Evolutionary conservation across 2,888 invertebrate species (phyloP).

Genomic region (Uloborus plumipes): DNA sequence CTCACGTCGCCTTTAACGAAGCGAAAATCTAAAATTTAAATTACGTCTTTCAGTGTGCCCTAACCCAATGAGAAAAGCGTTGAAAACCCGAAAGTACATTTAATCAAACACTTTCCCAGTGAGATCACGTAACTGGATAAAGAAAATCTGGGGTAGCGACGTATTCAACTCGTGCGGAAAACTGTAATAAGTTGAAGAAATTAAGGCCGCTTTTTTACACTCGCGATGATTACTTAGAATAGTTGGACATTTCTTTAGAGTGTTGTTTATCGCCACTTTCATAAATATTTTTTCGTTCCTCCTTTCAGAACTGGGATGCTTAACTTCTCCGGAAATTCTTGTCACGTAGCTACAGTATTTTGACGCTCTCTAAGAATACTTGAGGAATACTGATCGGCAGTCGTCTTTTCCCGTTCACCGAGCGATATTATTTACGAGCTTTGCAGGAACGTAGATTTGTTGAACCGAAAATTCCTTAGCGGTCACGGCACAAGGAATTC

Average conservation of each 20-base stretch:
- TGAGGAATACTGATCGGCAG: constrained; percentile 38
- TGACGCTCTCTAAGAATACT: constrained; percentile 30
- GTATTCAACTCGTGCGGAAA: constrained; percentile 41
- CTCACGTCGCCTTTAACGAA: no score
- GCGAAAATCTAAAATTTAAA: no score
- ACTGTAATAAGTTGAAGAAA: constrained; percentile 43
- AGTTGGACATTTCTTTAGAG: constrained; percentile 44
- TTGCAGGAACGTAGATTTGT: constrained; percentile 42
- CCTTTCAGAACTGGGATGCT: constrained; percentile 23
- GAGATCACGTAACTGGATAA: constrained; percentile 20
- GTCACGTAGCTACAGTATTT: constrained; percentile 54
- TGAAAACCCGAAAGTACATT: constrained; percentile 24
- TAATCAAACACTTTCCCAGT: constrained; percentile 17
- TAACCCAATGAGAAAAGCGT: constrained; percentile 5
- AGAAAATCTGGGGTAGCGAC: constrained; percentile 3
- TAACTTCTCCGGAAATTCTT: constrained; percentile 28
- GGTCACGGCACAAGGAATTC: constrained; percentile 36
- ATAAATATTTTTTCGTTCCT: constrained; percentile 44
- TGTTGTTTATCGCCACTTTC: constrained; percentile 46
- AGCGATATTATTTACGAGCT: constrained; percentile 47
- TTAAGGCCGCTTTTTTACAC: constrained; percentile 31
- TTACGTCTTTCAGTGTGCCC: no score
- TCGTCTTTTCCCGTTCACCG: neutral
- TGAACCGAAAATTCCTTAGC: constrained; percentile 41
- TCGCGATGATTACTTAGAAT: constrained; percentile 31